Conservation (phyloP, 2,113 vertebrate genomes). For the Nerophis ophidion region DNA sequence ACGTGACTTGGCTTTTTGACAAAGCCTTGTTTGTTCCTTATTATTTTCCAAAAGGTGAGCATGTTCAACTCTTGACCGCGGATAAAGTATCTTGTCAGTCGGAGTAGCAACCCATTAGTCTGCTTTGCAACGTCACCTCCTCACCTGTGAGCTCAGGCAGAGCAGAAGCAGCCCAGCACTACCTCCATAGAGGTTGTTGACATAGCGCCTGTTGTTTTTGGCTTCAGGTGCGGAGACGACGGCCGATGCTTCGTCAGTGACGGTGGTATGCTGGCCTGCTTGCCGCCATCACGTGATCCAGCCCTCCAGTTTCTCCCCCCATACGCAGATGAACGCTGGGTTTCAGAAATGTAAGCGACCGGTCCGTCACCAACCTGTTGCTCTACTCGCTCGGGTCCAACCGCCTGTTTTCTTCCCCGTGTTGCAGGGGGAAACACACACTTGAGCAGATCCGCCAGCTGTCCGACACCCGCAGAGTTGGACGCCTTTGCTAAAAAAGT, state of each 20-base stretch:
- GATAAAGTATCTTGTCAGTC: too few species aligned
- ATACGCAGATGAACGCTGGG: slow-evolving; percentile 99
- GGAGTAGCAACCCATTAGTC: too few species aligned
- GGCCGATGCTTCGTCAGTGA: slow-evolving; percentile 82
- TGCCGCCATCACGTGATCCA: slow-evolving; percentile 88
- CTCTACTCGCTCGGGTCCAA: neutral
- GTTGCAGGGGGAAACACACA: slow-evolving; percentile 97
- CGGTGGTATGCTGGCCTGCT: slow-evolving; percentile 95
- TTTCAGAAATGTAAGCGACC: slow-evolving; percentile 95
- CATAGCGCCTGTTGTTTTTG: too few species aligned
- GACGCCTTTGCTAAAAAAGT: slow-evolving; percentile 99
- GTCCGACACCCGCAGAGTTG: slow-evolving; percentile 99
- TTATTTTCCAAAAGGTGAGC: too few species aligned
- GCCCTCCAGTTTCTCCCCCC: slow-evolving; percentile 83
- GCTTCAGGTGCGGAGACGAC: slow-evolving; percentile 68
- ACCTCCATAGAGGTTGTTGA: too few species aligned
- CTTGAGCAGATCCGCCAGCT: slow-evolving; percentile 99
- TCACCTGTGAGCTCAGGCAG: too few species aligned
- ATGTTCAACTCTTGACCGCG: too few species aligned
- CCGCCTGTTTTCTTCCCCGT: slow-evolving; percentile 8
- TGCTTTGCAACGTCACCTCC: too few species aligned
- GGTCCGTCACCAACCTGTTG: too few species aligned
- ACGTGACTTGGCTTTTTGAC: too few species aligned
- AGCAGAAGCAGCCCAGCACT: too few species aligned
- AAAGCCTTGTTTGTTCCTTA: too few species aligned